These are phyloP conservation scores for Aelia acuminata DNA, from an alignment of 2,888 invertebrate species.

Conservation along the genomic window DNA sequence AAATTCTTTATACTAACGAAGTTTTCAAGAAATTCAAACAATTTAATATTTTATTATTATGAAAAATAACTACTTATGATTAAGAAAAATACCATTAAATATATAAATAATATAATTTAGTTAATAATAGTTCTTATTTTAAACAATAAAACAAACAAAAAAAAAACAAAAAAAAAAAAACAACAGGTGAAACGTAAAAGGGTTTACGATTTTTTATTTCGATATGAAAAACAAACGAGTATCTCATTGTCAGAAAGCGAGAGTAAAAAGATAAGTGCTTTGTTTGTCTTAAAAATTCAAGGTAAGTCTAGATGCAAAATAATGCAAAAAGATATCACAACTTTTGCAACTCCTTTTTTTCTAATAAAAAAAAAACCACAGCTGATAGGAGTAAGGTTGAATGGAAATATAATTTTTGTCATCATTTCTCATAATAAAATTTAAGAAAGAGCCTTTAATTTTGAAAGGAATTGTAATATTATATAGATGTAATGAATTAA, in stretches of 20 bases:
- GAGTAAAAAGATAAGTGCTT: conserved; percentile 1
- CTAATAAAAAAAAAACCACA: neutral
- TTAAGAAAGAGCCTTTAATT: too few species aligned
- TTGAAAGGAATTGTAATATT: too few species aligned
- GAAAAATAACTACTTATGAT: too few species aligned
- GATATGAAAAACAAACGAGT: neutral
- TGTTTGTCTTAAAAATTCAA: conserved; percentile 30
- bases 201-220: conserved; percentile 1
- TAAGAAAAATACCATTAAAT: too few species aligned
- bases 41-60: too few species aligned
- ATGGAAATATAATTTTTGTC: too few species aligned
- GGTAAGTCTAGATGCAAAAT: neutral
- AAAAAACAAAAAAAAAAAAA: neutral
- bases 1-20: too few species aligned
- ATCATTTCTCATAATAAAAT: too few species aligned
- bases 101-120: too few species aligned
- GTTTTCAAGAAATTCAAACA: too few species aligned
- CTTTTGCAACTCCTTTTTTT: neutral
- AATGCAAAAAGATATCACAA: neutral
- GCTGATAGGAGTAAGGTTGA: neutral
- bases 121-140: neutral
- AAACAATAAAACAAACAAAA: too few species aligned
- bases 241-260: neutral
- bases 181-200: neutral
- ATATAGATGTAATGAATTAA: too few species aligned